Evolutionary conservation across 2,797 vertebrate genomes (phyloP), one percentile per base, ranked within the genome.

Genomic region (Macropus fuliginosus): DNA sequence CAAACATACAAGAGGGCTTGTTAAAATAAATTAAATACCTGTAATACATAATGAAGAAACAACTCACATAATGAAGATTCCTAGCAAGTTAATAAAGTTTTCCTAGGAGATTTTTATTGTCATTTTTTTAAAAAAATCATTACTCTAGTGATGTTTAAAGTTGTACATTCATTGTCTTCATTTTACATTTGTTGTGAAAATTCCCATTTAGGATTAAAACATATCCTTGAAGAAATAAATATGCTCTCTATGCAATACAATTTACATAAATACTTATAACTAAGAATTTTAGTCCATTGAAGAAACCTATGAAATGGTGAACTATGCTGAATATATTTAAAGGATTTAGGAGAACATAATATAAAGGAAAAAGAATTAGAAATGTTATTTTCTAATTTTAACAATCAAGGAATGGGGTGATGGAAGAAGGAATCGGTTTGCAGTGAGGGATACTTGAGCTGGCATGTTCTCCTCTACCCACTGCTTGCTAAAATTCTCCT

Each of bases 41-140:
- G 57, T 1, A n/a, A 21, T n/a, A 40, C 34, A 74, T 40, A 66
- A 66, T 66, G 29, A 96, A 55, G 0, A 95, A 74, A 93, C 66
- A 57, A 91, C 56, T 81, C 52, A 21, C 90, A 92, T 93, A 90
- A 90, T 55, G 54, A 56, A 18, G 14, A 56, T 92, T 74, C 50
- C 91, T 91, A n/a, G 56, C 13, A 91, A 90, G 27, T 50, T 56
- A 94, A 34, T 52, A 56, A 92, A 50, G 74, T 92, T 91, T 92
- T 90, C 18, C 92, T 87, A 18, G 9, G 91, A 93, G 55, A 91
- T 11, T 90, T 92, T 55, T 40, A 57, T 81, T 66, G 46, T 31
- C 59, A 91, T 90, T 74, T 94, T 52, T 52, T 52, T 8, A 95
- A 95, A 91, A 31, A 28, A 81, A 66, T 31, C 4, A 96, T 94